phyloP scores from a whole-genome alignment of 2,888 invertebrate species.

The Apamea crenata region DNA sequence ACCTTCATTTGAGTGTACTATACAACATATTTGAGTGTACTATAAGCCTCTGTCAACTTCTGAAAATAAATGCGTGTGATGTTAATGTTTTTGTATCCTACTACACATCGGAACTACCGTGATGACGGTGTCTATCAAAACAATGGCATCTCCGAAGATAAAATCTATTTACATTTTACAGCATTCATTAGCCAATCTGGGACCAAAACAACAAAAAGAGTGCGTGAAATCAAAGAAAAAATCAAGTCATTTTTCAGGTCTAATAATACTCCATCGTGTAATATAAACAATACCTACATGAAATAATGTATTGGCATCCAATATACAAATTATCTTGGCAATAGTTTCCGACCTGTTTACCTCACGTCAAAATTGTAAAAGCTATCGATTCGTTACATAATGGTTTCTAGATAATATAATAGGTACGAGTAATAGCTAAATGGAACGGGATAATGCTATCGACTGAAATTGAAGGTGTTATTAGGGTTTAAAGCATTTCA shows the following conservation, averaged over 20 bases:
- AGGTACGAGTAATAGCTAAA: conserved; percentile 36
- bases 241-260: conserved; percentile 29
- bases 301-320: conserved; percentile 58
- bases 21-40: not conserved
- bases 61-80: not conserved
- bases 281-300: conserved; percentile 36
- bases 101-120: conserved; percentile 2
- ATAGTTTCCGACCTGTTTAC: conserved; percentile 44
- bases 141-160: conserved; percentile 17
- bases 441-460: conserved; percentile 24
- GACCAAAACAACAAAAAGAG: conserved; percentile 16
- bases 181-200: conserved; percentile 41
- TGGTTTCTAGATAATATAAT: conserved; percentile 46
- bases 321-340: conserved; percentile 57
- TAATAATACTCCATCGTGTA: conserved; percentile 44
- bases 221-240: conserved; percentile 17
- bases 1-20: not conserved
- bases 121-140: conserved; percentile 28
- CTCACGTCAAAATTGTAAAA: conserved; percentile 52
- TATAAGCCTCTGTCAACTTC: not conserved
- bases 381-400: conserved; percentile 56
- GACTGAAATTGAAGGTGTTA: conserved; percentile 14
- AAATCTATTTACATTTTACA: conserved; percentile 42
- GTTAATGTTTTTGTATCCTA: not conserved
- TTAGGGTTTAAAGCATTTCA: conserved; percentile 1